phyloP scores from a whole-genome alignment of 2,113 vertebrate genomes.

The Lucifuga dentata region DNA sequence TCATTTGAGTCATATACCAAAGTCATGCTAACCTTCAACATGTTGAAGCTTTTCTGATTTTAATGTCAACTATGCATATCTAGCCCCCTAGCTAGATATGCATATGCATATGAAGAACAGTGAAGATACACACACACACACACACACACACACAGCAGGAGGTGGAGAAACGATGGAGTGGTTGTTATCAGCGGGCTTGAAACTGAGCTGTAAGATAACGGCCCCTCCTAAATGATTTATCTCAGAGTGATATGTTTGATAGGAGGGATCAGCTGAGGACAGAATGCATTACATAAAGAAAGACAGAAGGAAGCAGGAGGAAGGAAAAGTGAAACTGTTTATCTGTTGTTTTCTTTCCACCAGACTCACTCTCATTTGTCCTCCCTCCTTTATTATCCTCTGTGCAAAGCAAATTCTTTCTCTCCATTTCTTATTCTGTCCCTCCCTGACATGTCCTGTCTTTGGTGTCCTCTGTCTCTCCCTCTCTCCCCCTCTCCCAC shows the following conservation, averaged over 20 bases:
- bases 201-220: constrained; percentile 29
- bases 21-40: too few species aligned
- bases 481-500: neutral
- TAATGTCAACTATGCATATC: too few species aligned
- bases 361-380: constrained; percentile 1
- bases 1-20: too few species aligned
- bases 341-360: constrained; percentile 1
- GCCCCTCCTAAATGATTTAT: constrained; percentile 20
- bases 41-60: too few species aligned
- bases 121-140: constrained; percentile 3
- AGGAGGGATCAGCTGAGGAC: constrained; percentile 53
- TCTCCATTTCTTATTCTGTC: neutral
- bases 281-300: neutral
- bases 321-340: constrained; percentile 14
- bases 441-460: constrained; percentile 7
- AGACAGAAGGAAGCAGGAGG: constrained; percentile 15
- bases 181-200: constrained; percentile 27
- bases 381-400: constrained; percentile 20
- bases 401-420: constrained; percentile 11
- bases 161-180: constrained; percentile 29
- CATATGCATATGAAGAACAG: constrained; percentile 24
- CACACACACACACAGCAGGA: constrained; percentile 20
- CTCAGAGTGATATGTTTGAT: constrained; percentile 37
- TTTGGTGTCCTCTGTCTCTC: constrained; percentile 17
- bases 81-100: too few species aligned